Evolutionary conservation across 2,888 invertebrate species (phyloP), one percentile per base, ranked within the genome.

Genomic region (Erebia palarica): DNA sequence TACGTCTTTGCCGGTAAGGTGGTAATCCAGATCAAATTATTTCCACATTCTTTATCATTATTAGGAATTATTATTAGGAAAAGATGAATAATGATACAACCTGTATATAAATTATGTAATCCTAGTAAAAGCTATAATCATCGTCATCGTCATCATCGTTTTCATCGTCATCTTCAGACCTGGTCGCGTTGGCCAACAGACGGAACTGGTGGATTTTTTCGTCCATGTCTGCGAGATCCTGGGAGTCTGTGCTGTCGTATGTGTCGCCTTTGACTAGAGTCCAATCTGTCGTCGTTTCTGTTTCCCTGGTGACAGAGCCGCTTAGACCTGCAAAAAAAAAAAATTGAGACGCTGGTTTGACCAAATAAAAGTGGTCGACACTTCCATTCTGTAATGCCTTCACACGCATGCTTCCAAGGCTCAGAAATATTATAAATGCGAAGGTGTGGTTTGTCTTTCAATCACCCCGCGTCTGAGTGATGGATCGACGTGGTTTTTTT

Each of bases 141-240:
- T 91, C 90, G 75, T 92, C 90, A 74, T 91, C 90, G 75, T 91
- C 87, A 74, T 89, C 90, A 27, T 90, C 92, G 16, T 78, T 65
- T 11, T 88, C 76, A 13, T 69, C 86, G 0, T 81, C 84, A 11
- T 85, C 84, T 0, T 76, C 82, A 0, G 79, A 68, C 60, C 76
- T 78, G 36, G 87, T 86, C 63, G 82, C 80, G 79, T 88, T 89
- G 49, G 84, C 89, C 57, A 91, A 78, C 11, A 88, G 76, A 72
- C 87, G 87, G 80, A 89, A 87, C 76, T 89, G 85, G 0, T 86
- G 84, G 9, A 92, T 85, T 73, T 87, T 90, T 76, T 89, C 85
- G 68, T 82, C 87, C 77, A 89, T 81, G 0, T 83, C 86, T 53
- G 83, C 81, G 69, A 86, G 85, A 58, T 86, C 84, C 36, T 84